phyloP scores from a whole-genome alignment of 2,797 vertebrate genomes.

The Aldrovandia affinis region DNA sequence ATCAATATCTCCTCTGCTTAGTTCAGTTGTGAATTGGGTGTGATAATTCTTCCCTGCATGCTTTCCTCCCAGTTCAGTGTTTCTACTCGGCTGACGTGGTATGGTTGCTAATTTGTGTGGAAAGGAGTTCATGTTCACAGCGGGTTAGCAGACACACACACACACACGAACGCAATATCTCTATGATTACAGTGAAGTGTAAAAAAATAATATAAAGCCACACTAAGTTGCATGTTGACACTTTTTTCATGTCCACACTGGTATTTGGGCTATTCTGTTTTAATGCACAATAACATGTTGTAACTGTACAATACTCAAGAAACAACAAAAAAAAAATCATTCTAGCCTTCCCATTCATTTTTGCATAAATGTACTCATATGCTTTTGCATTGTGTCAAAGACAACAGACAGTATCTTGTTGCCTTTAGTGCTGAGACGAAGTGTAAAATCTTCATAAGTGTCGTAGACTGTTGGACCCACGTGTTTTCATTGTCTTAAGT shows the following conservation, averaged over 20 bases:
- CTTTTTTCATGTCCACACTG: neutral
- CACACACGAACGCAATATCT: neutral
- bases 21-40: neutral
- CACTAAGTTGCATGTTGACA: no score
- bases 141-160: neutral
- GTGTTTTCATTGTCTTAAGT: neutral
- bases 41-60: constrained; percentile 3
- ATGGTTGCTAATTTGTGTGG: neutral
- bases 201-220: no score
- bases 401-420: neutral
- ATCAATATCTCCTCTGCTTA: neutral
- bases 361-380: neutral
- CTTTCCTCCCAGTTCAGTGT: neutral
- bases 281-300: neutral
- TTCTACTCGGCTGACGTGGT: neutral
- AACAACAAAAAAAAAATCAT: no score
- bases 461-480: neutral
- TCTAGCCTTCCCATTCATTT: no score
- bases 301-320: neutral
- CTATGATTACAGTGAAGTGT: neutral
- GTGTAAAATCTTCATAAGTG: neutral
- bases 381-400: neutral
- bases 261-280: neutral
- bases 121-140: neutral
- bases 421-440: neutral